These are phyloP conservation scores for Procambarus clarkii DNA, from an alignment of 1,140 invertebrate species.

Conservation along the genomic window DNA sequence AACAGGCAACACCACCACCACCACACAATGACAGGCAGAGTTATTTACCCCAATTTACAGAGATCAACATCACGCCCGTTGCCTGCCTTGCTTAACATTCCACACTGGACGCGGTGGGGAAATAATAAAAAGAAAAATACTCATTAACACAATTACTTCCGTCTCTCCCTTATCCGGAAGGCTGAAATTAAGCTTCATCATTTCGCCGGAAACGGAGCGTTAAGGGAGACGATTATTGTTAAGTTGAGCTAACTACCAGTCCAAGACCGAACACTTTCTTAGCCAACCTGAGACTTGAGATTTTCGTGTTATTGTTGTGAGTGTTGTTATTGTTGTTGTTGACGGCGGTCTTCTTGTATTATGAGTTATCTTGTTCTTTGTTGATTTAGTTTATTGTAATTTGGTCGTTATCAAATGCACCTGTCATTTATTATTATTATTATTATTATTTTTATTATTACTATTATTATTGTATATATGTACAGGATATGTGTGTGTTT, in stretches of 20 bases:
- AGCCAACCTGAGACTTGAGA: neutral
- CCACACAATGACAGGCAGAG: too few relatives aligned
- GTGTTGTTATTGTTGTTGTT: too few relatives aligned
- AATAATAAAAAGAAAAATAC: neutral
- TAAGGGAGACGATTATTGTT: conserved; percentile 3
- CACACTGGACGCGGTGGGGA: neutral
- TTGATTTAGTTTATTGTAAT: too few relatives aligned
- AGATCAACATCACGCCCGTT: neutral
- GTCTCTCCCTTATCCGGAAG: neutral
- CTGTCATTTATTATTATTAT: too few relatives aligned
- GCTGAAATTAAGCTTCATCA: neutral
- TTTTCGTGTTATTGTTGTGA: neutral
- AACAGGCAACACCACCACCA: too few relatives aligned
- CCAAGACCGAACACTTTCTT: neutral
- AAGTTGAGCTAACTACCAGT: neutral
- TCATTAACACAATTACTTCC: conserved; percentile 4
- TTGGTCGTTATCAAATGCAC: too few relatives aligned
- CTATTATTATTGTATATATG: too few relatives aligned
- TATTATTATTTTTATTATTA: too few relatives aligned
- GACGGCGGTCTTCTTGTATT: too few relatives aligned
- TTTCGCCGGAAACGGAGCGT: conserved; percentile 2
- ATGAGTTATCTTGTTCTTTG: too few relatives aligned
- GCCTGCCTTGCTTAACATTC: neutral
- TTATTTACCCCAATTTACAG: neutral
- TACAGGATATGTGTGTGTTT: too few relatives aligned